These are phyloP conservation scores for Etheostoma cragini DNA, from an alignment of 2,113 vertebrate species.

Conservation along the genomic window DNA sequence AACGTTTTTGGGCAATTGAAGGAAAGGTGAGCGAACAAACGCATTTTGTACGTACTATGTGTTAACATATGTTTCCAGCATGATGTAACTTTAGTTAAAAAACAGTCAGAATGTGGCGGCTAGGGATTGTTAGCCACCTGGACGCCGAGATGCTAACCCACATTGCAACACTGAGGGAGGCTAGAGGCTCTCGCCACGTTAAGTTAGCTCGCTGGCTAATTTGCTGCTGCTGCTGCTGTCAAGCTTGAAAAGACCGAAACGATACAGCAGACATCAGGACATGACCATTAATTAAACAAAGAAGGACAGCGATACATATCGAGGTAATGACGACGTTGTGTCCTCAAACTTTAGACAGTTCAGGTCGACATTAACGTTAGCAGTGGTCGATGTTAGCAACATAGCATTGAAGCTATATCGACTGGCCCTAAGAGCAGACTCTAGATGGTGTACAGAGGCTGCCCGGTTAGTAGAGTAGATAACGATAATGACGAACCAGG, in stretches of 20 bases:
- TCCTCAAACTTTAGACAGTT: background rate
- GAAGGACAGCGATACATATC: accelerated
- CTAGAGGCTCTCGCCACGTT: constrained; percentile 75
- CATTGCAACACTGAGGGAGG: constrained; percentile 71
- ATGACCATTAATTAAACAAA: accelerated
- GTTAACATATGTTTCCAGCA: background rate
- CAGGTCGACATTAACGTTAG: constrained; percentile 25
- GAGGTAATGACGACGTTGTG: background rate
- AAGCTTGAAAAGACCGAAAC: background rate
- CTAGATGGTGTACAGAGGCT: constrained; percentile 5
- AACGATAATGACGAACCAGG: background rate
- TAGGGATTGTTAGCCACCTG: constrained; percentile 46
- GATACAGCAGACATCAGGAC: background rate
- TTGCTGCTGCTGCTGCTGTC: background rate
- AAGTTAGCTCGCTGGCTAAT: constrained; percentile 73
- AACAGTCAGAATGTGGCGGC: background rate
- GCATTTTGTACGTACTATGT: background rate
- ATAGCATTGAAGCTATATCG: constrained; percentile 53
- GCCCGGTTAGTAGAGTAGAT: background rate
- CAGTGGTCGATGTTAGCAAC: constrained; percentile 45
- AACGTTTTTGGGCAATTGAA: constrained; percentile 54
- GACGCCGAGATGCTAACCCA: constrained; percentile 66
- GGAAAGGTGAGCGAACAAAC: constrained; percentile 66
- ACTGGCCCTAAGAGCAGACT: constrained; percentile 52
- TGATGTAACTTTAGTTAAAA: background rate